Evolutionary conservation across 2,888 invertebrate species (phyloP).

Genomic region (Drosophila mercatorum): DNA sequence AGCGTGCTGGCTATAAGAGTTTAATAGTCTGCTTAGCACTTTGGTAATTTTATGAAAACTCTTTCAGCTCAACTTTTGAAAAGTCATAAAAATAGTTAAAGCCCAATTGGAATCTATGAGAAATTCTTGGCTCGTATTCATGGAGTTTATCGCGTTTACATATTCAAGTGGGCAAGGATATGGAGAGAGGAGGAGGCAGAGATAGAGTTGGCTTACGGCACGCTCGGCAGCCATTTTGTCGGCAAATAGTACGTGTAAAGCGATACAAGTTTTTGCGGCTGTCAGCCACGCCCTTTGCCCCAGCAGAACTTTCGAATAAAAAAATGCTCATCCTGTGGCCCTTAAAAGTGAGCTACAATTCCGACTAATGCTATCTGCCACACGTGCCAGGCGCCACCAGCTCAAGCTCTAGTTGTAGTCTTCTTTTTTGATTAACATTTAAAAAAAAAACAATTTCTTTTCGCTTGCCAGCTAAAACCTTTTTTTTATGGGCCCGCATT

Average conservation of each 20-base stretch:
- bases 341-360: constrained; percentile 73
- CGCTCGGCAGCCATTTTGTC: constrained; percentile 57
- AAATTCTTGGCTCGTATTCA: constrained; percentile 32
- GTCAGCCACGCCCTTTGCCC: constrained; percentile 32
- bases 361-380: constrained; percentile 74
- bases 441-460: neutral
- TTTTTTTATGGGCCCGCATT: constrained; percentile 25
- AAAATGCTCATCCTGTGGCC: constrained; percentile 62
- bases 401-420: neutral
- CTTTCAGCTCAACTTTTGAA: constrained; percentile 41
- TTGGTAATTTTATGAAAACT: constrained; percentile 24
- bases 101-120: constrained; percentile 27
- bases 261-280: constrained; percentile 36
- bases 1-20: constrained; percentile 14
- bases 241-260: constrained; percentile 54
- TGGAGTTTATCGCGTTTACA: constrained; percentile 40
- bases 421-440: constrained; percentile 35
- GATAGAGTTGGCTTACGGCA: constrained; percentile 30
- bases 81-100: constrained; percentile 46
- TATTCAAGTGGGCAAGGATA: constrained; percentile 12
- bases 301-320: constrained; percentile 49
- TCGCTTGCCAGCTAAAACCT: neutral
- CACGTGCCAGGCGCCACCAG: constrained; percentile 40
- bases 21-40: constrained; percentile 21
- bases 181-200: neutral